Percentiles rank a stretch among this genome's conserved stretches.
Evolutionary conservation across 2,888 invertebrate species (phyloP).

Genomic region (Bedellia somnulentella): DNA sequence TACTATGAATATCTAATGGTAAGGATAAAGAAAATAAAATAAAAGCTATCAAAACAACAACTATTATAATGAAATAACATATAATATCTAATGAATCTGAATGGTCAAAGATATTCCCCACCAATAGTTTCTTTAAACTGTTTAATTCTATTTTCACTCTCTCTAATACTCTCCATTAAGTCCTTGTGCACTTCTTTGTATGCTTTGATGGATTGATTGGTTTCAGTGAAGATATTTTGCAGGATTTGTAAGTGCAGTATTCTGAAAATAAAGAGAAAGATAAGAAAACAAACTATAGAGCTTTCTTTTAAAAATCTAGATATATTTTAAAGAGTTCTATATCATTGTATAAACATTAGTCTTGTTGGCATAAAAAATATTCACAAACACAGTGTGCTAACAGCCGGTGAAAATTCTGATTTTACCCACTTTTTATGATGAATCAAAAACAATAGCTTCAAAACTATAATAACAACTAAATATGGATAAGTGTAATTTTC

Average conservation of each 20-base stretch:
- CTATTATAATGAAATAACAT: too few species aligned
- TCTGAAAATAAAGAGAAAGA: conserved; percentile 21
- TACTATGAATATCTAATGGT: too few species aligned
- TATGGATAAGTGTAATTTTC: too few species aligned
- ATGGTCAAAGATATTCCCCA: too few species aligned
- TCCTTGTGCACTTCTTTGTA: conserved; percentile 46
- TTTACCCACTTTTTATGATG: not conserved
- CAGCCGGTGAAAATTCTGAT: not conserved
- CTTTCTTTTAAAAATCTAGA: not conserved
- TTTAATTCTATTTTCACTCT: conserved; percentile 35
- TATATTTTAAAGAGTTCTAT: too few species aligned
- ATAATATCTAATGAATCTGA: too few species aligned
- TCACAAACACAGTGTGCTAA: too few species aligned
- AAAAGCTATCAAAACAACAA: too few species aligned
- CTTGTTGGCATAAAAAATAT: too few species aligned
- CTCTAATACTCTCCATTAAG: conserved; percentile 33
- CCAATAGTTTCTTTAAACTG: conserved; percentile 31
- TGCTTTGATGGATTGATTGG: conserved; percentile 43
- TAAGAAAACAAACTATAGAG: not conserved
- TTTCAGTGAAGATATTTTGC: conserved; percentile 44
- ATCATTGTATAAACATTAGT: too few species aligned
- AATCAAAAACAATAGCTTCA: not conserved
- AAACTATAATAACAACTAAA: too few species aligned
- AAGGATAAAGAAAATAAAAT: too few species aligned
- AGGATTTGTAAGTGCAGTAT: conserved; percentile 44